Evolutionary conservation across 2,888 invertebrate genomes (phyloP).

Genomic region (Melanostoma mellinum): DNA sequence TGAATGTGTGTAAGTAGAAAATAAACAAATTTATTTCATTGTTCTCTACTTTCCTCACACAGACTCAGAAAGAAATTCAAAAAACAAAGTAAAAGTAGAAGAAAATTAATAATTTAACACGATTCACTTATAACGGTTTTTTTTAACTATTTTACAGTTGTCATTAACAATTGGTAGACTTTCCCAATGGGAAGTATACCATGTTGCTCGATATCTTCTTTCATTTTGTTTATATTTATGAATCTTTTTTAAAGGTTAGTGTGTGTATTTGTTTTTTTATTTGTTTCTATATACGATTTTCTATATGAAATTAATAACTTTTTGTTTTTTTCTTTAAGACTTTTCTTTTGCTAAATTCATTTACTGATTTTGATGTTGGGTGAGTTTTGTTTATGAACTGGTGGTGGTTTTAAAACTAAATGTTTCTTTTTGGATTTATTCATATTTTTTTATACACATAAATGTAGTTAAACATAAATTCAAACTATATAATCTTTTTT

Average conservation of each 20-base stretch:
- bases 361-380: slow-evolving; percentile 63
- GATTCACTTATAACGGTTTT: slow-evolving; percentile 50
- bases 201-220: slow-evolving; percentile 66
- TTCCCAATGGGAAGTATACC: slow-evolving; percentile 61
- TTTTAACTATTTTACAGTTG: slow-evolving; percentile 66
- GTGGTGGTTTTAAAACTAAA: slow-evolving; percentile 41
- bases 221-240: slow-evolving; percentile 72
- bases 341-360: slow-evolving; percentile 57
- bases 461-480: slow-evolving; percentile 65
- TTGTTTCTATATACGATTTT: slow-evolving; percentile 54
- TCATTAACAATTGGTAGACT: slow-evolving; percentile 49
- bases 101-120: slow-evolving; percentile 61
- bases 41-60: slow-evolving; percentile 40
- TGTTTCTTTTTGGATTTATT: slow-evolving; percentile 69
- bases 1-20: slow-evolving; percentile 47
- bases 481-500: slow-evolving; percentile 48
- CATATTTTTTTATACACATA: slow-evolving; percentile 53
- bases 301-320: slow-evolving; percentile 47
- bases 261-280: slow-evolving; percentile 41
- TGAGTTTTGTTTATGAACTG: slow-evolving; percentile 39
- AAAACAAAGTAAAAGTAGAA: slow-evolving; percentile 35
- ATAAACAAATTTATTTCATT: slow-evolving; percentile 10
- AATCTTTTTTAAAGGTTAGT: slow-evolving; percentile 48
- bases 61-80: slow-evolving; percentile 34
- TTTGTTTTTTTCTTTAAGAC: slow-evolving; percentile 33